Conservation (phyloP, 2,888 invertebrate genomes). For the Eupeodes latifasciatus region DNA sequence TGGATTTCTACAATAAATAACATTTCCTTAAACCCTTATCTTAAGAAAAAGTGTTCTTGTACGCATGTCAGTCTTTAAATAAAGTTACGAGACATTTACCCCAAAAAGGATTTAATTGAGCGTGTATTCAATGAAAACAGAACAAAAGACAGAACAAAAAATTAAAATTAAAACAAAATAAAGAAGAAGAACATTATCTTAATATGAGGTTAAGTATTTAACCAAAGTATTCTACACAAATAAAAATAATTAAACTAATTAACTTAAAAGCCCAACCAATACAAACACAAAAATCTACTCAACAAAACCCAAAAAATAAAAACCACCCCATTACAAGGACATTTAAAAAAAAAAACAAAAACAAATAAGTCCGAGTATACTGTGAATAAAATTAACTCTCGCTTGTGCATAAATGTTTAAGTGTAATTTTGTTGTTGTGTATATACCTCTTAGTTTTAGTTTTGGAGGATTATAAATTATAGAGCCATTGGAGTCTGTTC, state of each 20-base stretch:
- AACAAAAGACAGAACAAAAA: slow-evolving; percentile 33
- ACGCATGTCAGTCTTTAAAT: slow-evolving; percentile 29
- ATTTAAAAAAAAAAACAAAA: not conserved
- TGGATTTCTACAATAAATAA: slow-evolving; percentile 66
- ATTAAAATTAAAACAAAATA: no score
- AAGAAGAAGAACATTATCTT: slow-evolving; percentile 6
- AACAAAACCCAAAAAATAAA: not conserved
- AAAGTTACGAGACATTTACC: slow-evolving; percentile 30
- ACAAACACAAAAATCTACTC: slow-evolving; percentile 12
- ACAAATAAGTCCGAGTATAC: not conserved
- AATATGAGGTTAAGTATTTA: slow-evolving; percentile 10
- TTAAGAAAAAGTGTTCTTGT: not conserved
- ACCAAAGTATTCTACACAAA: slow-evolving; percentile 50
- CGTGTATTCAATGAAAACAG: slow-evolving; percentile 30
- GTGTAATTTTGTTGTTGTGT: slow-evolving; percentile 24
- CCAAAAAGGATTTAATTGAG: slow-evolving; percentile 49
- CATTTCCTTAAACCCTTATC: slow-evolving; percentile 29
- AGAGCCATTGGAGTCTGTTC: slow-evolving; percentile 90
- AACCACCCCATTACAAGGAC: slow-evolving; percentile 19
- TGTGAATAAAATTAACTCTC: not conserved
- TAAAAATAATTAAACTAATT: slow-evolving; percentile 40
- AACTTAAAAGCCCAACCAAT: slow-evolving; percentile 22
- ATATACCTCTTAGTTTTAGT: slow-evolving; percentile 89
- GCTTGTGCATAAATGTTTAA: slow-evolving; percentile 4
- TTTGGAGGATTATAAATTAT: slow-evolving; percentile 88